A percentile compares a stretch with the other conserved stretches of the same genome.
Evolutionary conservation across 2,888 invertebrate genomes (phyloP).

Genomic region (Meteorus colon): DNA sequence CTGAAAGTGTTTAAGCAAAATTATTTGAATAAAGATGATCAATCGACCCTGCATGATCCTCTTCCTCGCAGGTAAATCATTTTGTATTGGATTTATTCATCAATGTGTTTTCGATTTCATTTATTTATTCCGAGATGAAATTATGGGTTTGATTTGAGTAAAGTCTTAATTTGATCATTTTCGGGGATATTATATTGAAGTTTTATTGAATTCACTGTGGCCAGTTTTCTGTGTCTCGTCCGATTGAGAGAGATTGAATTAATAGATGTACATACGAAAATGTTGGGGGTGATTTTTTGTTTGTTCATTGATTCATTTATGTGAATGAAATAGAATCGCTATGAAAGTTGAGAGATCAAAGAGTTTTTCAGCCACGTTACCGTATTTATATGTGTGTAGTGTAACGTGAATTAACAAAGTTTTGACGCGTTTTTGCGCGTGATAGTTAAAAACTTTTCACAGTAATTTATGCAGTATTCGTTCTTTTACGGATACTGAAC

Average conservation of each 20-base stretch:
- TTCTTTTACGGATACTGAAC: not conserved
- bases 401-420: not conserved
- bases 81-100: slow-evolving; percentile 29
- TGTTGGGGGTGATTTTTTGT: no score
- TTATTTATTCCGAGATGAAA: not conserved
- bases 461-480: not conserved
- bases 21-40: slow-evolving; percentile 49
- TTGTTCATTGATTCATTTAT: not conserved
- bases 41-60: slow-evolving; percentile 56
- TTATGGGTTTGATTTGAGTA: not conserved
- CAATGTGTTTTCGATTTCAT: not conserved
- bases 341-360: not conserved
- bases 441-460: not conserved
- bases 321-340: not conserved
- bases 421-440: not conserved
- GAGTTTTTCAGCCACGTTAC: not conserved
- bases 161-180: no score
- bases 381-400: not conserved
- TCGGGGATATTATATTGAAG: no score
- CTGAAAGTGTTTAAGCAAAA: not conserved
- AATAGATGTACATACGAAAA: no score
- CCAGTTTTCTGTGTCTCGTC: no score
- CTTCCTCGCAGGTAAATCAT: slow-evolving; percentile 58
- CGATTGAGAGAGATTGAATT: no score
- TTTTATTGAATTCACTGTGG: no score